These are phyloP conservation scores for Excalfactoria chinensis DNA, from an alignment of 2,113 vertebrate species.

Conservation along the genomic window DNA sequence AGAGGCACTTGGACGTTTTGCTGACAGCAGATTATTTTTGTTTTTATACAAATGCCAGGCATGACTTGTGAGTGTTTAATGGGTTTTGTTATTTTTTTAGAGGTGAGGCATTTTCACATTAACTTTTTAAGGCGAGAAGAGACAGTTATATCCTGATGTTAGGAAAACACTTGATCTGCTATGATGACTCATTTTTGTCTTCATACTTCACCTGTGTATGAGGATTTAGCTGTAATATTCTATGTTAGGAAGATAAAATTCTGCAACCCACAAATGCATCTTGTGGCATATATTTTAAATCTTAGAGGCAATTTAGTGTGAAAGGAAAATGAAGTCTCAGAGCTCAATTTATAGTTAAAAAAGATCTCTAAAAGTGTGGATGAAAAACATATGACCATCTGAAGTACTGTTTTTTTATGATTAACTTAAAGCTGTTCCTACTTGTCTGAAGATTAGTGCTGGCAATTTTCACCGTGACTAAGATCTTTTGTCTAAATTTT, in stretches of 20 bases:
- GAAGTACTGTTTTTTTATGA: conserved; percentile 45
- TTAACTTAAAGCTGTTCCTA: background rate
- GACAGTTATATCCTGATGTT: conserved; percentile 22
- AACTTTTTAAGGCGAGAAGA: conserved; percentile 33
- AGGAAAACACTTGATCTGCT: conserved; percentile 8
- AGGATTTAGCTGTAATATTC: conserved; percentile 28
- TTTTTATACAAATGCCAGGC: conserved; percentile 88
- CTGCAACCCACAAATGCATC: conserved; percentile 3
- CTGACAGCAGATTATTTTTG: conserved; percentile 92
- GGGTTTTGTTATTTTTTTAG: conserved; percentile 67
- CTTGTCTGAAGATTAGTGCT: background rate
- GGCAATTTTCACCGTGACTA: background rate
- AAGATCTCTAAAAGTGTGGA: conserved; percentile 55
- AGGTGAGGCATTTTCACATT: conserved; percentile 38
- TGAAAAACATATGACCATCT: conserved; percentile 45
- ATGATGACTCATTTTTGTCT: conserved; percentile 24
- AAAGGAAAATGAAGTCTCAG: conserved; percentile 63
- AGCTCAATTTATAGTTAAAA: conserved; percentile 49
- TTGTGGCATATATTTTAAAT: conserved; percentile 50
- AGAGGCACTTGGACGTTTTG: conserved; percentile 85
- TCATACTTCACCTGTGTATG: background rate
- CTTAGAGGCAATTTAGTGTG: conserved; percentile 54
- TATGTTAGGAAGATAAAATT: conserved; percentile 27
- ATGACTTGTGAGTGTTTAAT: conserved; percentile 83
- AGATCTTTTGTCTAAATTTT: background rate